Conservation (phyloP, 2,797 vertebrate genomes). For the Darevskia mixta region DNA sequence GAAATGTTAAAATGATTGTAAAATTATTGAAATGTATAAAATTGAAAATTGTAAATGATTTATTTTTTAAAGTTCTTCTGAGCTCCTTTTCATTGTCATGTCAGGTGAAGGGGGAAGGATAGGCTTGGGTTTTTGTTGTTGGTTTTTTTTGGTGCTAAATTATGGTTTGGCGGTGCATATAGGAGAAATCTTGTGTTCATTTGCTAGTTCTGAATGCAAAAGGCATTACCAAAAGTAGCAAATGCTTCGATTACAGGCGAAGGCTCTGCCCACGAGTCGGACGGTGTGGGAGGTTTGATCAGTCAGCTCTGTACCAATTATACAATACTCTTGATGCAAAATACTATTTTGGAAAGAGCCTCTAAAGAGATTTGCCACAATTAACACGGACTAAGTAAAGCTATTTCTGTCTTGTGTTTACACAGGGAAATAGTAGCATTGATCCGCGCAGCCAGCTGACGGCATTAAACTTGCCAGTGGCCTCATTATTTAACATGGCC, state of each 20-base stretch:
- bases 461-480: not conserved
- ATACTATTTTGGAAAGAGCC: conserved; percentile 34
- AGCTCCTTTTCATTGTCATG: no score
- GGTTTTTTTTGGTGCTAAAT: not conserved
- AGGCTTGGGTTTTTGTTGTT: not conserved
- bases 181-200: not conserved
- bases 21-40: no score
- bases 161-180: no score
- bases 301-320: conserved; percentile 53
- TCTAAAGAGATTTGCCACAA: conserved; percentile 58
- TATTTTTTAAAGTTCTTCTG: no score
- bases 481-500: not conserved
- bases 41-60: no score
- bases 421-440: conserved; percentile 48
- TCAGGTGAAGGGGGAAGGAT: no score
- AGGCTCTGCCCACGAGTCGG: not conserved
- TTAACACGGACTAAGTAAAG: conserved; percentile 28
- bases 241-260: not conserved
- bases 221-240: not conserved
- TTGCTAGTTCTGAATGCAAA: conserved; percentile 13
- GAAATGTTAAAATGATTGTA: no score
- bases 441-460: conserved; percentile 1
- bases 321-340: conserved; percentile 40
- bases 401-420: conserved; percentile 59
- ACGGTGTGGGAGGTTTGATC: conserved; percentile 43